Evolutionary conservation across 2,113 vertebrate species (phyloP), one percentile per base, ranked within the genome.

Genomic region (Vicugna pacos): DNA sequence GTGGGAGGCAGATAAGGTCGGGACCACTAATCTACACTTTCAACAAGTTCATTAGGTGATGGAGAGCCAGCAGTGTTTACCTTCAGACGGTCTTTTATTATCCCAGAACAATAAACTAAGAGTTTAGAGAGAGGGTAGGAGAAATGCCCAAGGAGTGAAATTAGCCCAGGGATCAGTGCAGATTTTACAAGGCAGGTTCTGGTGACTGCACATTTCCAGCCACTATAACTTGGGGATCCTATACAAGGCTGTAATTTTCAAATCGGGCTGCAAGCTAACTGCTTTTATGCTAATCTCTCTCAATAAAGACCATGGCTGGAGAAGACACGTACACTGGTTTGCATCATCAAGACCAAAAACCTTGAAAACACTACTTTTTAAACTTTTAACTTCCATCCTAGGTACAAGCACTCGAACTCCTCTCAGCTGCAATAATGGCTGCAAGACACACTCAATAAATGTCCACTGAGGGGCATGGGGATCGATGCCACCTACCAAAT

Each of bases 171-270:
- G 32, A 56, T 70, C n/a, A 91, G 32, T 6, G 56, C 14, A 56
- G 94, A 83, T 96, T 96, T 95, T 95, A 79, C 82, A 81, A 35
- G 0, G 5, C 75, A 72, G 69, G 83, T 85, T 82, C 91, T 91
- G 48, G 81, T 79, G 95, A 89, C 4, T 82, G 86, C 75, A 14
- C 16, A 6, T 89, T 91, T 94, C 93, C 76, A 85, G 85, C 89
- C n/a, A 7, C 32, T 89, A 64, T 91, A 93, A 96, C 89, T 64
- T 56, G 82, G 86, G 91, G 79, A 93, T 54, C 95, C 89, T 89
- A 89, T 92, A 96, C 93, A 97, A 94, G 91, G 80, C 85, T 95
- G 30, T 89, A 97, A 98, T 93, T 94, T 97, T 92, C 92, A 58
- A 86, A 97, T 93, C 96, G 70, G 48, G 96, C 35, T 92, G 84